Evolutionary conservation across 2,888 invertebrate species (phyloP).

Genomic region (Philhelius pedissequus): DNA sequence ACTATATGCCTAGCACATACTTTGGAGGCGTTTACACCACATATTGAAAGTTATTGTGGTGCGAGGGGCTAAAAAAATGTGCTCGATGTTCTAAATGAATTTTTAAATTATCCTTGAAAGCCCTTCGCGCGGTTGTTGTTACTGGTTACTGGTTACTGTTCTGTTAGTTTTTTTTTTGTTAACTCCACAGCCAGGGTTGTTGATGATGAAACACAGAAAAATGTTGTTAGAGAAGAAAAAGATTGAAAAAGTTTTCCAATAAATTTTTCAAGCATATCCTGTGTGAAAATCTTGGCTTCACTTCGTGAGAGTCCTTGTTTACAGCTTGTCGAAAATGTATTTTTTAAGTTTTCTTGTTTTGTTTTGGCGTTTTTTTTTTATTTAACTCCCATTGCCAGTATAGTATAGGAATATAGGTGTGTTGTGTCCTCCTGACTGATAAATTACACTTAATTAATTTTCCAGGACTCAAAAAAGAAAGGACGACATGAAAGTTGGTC

Average conservation of each 20-base stretch:
- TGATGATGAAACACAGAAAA: neutral
- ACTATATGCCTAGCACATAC: conserved; percentile 16
- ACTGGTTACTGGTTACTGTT: too few species aligned
- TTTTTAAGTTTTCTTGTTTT: conserved; percentile 4
- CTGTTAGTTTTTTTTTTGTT: neutral
- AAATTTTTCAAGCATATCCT: conserved; percentile 59
- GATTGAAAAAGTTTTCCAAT: conserved; percentile 60
- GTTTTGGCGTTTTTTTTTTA: neutral
- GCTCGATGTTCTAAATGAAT: conserved; percentile 55
- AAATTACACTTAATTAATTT: conserved; percentile 66
- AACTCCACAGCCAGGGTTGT: neutral
- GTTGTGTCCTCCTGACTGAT: conserved; percentile 44
- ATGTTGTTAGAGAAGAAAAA: conserved; percentile 5
- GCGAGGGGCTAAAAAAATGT: conserved; percentile 11
- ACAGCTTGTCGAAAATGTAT: conserved; percentile 57
- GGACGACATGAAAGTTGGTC: conserved; percentile 13
- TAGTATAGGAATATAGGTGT: too few species aligned
- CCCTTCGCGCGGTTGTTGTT: conserved; percentile 13
- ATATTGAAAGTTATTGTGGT: conserved; percentile 31
- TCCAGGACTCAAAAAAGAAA: neutral
- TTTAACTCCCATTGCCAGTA: neutral
- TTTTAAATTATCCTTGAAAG: conserved; percentile 43
- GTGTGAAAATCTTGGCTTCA: conserved; percentile 53
- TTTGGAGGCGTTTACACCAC: conserved; percentile 24
- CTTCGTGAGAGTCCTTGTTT: conserved; percentile 51